Evolutionary conservation across 2,797 vertebrate species (phyloP).

Genomic region (Cephalopachus bancanus): DNA sequence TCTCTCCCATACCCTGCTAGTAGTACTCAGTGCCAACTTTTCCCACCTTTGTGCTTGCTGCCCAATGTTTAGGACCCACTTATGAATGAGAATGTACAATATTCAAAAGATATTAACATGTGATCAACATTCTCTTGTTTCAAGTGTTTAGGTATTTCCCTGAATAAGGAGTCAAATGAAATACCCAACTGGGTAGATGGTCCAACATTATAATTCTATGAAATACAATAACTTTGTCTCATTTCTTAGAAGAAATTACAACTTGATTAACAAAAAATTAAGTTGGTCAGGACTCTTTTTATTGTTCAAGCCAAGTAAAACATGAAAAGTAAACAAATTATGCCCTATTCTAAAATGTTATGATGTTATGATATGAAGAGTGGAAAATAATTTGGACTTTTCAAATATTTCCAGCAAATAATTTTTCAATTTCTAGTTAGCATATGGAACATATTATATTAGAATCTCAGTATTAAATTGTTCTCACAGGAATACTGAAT

Average conservation of each 20-base stretch:
- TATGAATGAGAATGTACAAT: no score
- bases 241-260: slow-evolving; percentile 67
- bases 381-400: slow-evolving; percentile 69
- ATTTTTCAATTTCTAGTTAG: slow-evolving; percentile 58
- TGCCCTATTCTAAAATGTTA: slow-evolving; percentile 48
- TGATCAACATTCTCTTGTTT: neutral
- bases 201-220: neutral
- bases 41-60: no score
- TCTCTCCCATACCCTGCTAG: no score
- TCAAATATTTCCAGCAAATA: slow-evolving; percentile 54
- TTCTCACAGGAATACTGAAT: slow-evolving; percentile 28
- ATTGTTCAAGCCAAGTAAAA: slow-evolving; percentile 61
- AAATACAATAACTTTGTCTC: neutral
- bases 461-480: slow-evolving; percentile 55
- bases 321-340: slow-evolving; percentile 65
- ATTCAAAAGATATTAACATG: neutral
- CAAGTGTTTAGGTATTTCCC: neutral
- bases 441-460: slow-evolving; percentile 56
- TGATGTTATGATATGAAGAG: slow-evolving; percentile 12
- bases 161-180: slow-evolving; percentile 9
- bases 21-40: no score
- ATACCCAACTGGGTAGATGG: neutral
- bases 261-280: slow-evolving; percentile 64
- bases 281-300: slow-evolving; percentile 1
- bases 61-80: no score